A percentile compares a stretch with the other conserved stretches of the same genome.
Conservation (phyloP, 2,888 invertebrate genomes). For the Rapana venosa region DNA sequence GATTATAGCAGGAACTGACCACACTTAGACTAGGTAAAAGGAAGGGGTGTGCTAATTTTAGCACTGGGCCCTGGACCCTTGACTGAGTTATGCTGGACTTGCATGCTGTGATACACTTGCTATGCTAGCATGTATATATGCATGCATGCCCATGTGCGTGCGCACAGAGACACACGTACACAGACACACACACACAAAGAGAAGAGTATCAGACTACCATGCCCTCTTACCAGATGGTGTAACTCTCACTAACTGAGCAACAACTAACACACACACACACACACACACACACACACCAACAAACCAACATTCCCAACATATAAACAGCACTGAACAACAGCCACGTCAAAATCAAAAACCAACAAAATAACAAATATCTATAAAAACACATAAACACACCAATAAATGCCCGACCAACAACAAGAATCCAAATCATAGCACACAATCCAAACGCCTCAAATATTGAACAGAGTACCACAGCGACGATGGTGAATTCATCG, state of each 20-base stretch:
- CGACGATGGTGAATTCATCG: too few relatives aligned
- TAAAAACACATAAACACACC: background rate
- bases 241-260: too few relatives aligned
- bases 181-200: background rate
- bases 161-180: background rate
- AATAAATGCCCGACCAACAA: background rate
- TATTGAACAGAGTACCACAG: too few relatives aligned
- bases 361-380: background rate
- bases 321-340: background rate
- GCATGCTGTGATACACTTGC: too few relatives aligned
- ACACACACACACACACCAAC: background rate
- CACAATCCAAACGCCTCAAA: too few relatives aligned
- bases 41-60: too few relatives aligned
- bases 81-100: too few relatives aligned
- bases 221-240: too few relatives aligned
- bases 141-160: background rate
- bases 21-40: too few relatives aligned
- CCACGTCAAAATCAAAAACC: background rate
- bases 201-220: too few relatives aligned
- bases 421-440: background rate
- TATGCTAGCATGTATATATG: background rate
- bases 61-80: too few relatives aligned
- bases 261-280: background rate
- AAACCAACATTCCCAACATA: background rate
- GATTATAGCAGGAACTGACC: too few relatives aligned